A percentile compares a stretch with the other conserved stretches of the same genome.
phyloP scores from a whole-genome alignment of 2,888 invertebrate species.

The Neoitamus cyanurus region DNA sequence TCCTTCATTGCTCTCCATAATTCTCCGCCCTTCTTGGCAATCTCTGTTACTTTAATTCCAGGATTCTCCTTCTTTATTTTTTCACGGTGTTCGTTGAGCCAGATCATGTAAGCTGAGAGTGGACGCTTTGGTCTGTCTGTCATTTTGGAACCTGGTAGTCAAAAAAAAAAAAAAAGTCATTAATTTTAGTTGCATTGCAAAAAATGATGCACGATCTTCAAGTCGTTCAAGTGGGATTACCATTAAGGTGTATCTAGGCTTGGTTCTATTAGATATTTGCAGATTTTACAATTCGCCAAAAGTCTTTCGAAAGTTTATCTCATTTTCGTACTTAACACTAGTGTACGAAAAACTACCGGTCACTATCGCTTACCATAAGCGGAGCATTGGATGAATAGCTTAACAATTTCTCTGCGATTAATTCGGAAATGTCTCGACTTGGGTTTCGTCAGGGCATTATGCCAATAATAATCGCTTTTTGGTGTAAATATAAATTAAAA shows the following conservation, averaged over 20 bases:
- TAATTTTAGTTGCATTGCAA: background rate
- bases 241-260: no score
- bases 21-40: slow-evolving; percentile 95
- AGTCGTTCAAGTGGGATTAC: no score
- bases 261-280: background rate
- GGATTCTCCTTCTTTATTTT: slow-evolving; percentile 90
- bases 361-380: slow-evolving; percentile 4
- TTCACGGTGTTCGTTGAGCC: slow-evolving; percentile 91
- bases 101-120: slow-evolving; percentile 92
- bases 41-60: slow-evolving; percentile 90
- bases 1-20: slow-evolving; percentile 92
- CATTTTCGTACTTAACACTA: background rate
- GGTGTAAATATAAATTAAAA: background rate
- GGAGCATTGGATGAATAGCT: background rate
- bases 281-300: background rate
- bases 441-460: background rate
- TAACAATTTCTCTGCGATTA: slow-evolving; percentile 22
- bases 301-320: background rate
- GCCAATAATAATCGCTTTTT: background rate
- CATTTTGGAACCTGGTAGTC: slow-evolving; percentile 66
- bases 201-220: background rate
- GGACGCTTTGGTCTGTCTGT: slow-evolving; percentile 94
- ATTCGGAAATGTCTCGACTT: background rate
- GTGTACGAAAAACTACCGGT: background rate
- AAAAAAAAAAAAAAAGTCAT: background rate